phyloP scores from a whole-genome alignment of 2,888 invertebrate species.

The Cryptocheilus praepositus region DNA sequence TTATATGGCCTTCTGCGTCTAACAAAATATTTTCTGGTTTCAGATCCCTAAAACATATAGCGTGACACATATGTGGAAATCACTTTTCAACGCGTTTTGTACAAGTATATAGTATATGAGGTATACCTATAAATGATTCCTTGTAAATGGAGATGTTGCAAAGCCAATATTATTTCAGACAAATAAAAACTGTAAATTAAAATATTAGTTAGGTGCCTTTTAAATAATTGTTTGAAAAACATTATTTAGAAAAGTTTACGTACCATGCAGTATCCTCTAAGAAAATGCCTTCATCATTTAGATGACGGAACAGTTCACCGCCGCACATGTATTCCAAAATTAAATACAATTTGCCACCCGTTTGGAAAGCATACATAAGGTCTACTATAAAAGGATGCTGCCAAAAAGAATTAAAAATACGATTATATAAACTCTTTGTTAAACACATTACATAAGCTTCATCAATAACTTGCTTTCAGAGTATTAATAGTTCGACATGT shows the following conservation, averaged over 20 bases:
- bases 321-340: slow-evolving; percentile 86
- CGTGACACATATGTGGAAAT: not conserved
- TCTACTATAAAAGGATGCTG: slow-evolving; percentile 87
- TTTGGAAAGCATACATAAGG: slow-evolving; percentile 86
- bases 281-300: slow-evolving; percentile 85
- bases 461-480: no score
- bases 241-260: slow-evolving; percentile 4
- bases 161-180: slow-evolving; percentile 83
- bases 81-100: no score
- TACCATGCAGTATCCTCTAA: slow-evolving; percentile 83
- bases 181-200: slow-evolving; percentile 78
- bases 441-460: no score
- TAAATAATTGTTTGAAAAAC: not conserved
- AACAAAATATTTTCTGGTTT: slow-evolving; percentile 99
- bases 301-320: slow-evolving; percentile 85
- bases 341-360: slow-evolving; percentile 84
- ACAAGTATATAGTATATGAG: not conserved
- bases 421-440: not conserved
- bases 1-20: slow-evolving; percentile 93
- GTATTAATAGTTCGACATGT: no score
- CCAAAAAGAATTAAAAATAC: slow-evolving; percentile 7
- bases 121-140: slow-evolving; percentile 81
- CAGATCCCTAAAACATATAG: slow-evolving; percentile 82
- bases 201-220: slow-evolving; percentile 19
- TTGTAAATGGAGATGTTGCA: slow-evolving; percentile 82